A percentile compares a stretch with the other conserved stretches of the same genome.
Conservation (phyloP, 1,140 invertebrate species). For the Galleria mellonella region DNA sequence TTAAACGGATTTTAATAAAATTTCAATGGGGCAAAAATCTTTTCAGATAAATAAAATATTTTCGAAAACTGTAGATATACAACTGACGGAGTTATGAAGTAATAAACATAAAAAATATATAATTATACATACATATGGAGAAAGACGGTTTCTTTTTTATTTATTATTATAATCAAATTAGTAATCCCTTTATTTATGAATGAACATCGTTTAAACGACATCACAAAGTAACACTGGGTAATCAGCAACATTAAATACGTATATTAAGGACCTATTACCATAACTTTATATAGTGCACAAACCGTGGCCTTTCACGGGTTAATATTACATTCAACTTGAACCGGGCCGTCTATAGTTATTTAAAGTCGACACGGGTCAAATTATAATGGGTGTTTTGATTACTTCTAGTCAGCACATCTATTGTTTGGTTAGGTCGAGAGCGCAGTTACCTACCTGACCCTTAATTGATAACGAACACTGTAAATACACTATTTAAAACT, state of each 20-base stretch:
- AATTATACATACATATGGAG: no score
- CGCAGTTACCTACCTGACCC: slow-evolving; percentile 34
- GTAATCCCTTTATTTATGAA: no score
- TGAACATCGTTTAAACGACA: no score
- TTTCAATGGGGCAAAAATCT: no score
- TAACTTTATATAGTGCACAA: slow-evolving; percentile 1
- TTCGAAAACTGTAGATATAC: no score
- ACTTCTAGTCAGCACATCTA: slow-evolving; percentile 28
- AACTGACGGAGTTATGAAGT: no score
- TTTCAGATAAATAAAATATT: no score
- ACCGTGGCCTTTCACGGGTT: slow-evolving; percentile 14
- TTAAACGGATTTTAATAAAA: no score
- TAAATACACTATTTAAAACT: background rate
- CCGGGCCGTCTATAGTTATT: background rate
- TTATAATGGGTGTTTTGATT: slow-evolving; percentile 29
- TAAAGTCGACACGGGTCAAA: slow-evolving; percentile 12
- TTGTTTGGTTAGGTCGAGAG: slow-evolving; percentile 33
- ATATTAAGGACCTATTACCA: background rate
- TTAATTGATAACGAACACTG: slow-evolving; percentile 16
- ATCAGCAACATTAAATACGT: background rate
- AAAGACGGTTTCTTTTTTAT: no score
- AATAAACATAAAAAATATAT: no score
- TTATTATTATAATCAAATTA: no score
- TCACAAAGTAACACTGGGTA: no score
- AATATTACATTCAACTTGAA: background rate